A percentile compares a stretch with the other conserved stretches of the same genome.
Conservation (phyloP, 1,140 invertebrate species). For the Conus ventricosus region DNA sequence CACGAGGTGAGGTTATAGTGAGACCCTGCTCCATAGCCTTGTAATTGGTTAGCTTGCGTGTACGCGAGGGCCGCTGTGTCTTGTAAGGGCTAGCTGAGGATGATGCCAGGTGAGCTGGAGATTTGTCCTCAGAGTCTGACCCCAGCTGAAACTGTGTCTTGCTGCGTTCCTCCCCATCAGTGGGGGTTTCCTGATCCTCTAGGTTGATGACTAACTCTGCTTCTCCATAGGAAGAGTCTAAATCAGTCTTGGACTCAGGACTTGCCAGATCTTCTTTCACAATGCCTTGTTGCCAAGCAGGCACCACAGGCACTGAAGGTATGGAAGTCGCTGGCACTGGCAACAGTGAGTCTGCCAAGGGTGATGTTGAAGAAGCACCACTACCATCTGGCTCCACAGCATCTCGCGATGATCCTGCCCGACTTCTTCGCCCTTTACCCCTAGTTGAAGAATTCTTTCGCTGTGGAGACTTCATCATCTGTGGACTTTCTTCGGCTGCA, state of each 20-base stretch:
- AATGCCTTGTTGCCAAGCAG: slow-evolving; percentile 21
- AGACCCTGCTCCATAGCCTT: slow-evolving; percentile 55
- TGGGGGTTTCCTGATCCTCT: slow-evolving; percentile 42
- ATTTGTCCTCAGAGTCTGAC: slow-evolving; percentile 41
- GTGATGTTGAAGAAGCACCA: slow-evolving; percentile 12
- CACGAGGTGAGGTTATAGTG: slow-evolving; percentile 41
- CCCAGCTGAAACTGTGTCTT: slow-evolving; percentile 40
- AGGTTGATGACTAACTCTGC: slow-evolving; percentile 48
- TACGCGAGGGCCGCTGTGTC: slow-evolving; percentile 46
- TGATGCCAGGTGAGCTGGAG: slow-evolving; percentile 22
- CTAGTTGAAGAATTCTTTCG: slow-evolving; percentile 1
- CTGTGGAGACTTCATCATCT: slow-evolving; percentile 27
- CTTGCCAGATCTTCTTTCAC: slow-evolving; percentile 38
- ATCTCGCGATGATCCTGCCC: slow-evolving; percentile 22
- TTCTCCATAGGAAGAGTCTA: slow-evolving; percentile 47
- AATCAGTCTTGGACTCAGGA: slow-evolving; percentile 42
- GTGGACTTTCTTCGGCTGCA: slow-evolving; percentile 6
- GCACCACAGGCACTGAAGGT: not conserved
- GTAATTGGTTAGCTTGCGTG: slow-evolving; percentile 58
- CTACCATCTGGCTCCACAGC: not conserved
- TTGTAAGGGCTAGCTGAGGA: slow-evolving; percentile 38
- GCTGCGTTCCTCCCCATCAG: slow-evolving; percentile 32
- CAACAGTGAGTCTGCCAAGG: not conserved
- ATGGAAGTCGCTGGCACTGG: not conserved
- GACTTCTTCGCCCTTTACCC: slow-evolving; percentile 40